These are phyloP conservation scores for Orthosia cruda DNA, from an alignment of 2,888 invertebrate genomes.

Conservation along the genomic window DNA sequence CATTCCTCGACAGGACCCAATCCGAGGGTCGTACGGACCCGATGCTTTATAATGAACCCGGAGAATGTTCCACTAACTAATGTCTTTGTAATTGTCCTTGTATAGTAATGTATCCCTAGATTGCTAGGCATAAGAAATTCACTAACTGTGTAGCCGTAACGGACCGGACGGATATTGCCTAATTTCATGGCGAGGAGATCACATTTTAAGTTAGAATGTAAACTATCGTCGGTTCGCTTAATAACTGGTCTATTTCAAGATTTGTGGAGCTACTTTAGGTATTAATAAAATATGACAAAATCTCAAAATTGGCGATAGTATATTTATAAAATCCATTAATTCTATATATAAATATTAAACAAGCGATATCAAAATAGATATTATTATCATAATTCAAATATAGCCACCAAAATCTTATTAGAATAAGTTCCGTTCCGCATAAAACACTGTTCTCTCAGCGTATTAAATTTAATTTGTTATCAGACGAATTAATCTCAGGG, in stretches of 20 bases:
- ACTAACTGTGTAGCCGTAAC: constrained; percentile 41
- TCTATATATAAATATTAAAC: constrained; percentile 2
- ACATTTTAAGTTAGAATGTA: constrained; percentile 69
- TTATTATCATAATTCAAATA: constrained; percentile 8
- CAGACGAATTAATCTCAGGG: constrained; percentile 70
- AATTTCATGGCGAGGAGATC: constrained; percentile 58
- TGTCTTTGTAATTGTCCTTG: constrained; percentile 76
- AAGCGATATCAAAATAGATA: constrained; percentile 3
- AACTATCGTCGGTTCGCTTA: constrained; percentile 34
- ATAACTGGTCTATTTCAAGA: constrained; percentile 35
- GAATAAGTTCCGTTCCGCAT: constrained; percentile 55
- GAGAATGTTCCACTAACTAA: constrained; percentile 78
- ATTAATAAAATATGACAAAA: not conserved
- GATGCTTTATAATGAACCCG: constrained; percentile 81
- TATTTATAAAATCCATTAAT: not conserved
- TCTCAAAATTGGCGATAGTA: not conserved
- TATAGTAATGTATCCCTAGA: constrained; percentile 65
- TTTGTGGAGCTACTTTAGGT: not conserved
- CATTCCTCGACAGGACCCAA: constrained; percentile 79
- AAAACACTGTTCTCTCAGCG: constrained; percentile 60
- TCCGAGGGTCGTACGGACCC: constrained; percentile 76
- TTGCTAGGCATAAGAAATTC: constrained; percentile 60
- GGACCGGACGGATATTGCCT: constrained; percentile 32
- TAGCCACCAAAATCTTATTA: constrained; percentile 30
- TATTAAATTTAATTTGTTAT: constrained; percentile 73